A percentile compares a stretch with the other conserved stretches of the same genome.
Evolutionary conservation across 2,888 invertebrate species (phyloP).

Genomic region (Luffia ferchaultella): DNA sequence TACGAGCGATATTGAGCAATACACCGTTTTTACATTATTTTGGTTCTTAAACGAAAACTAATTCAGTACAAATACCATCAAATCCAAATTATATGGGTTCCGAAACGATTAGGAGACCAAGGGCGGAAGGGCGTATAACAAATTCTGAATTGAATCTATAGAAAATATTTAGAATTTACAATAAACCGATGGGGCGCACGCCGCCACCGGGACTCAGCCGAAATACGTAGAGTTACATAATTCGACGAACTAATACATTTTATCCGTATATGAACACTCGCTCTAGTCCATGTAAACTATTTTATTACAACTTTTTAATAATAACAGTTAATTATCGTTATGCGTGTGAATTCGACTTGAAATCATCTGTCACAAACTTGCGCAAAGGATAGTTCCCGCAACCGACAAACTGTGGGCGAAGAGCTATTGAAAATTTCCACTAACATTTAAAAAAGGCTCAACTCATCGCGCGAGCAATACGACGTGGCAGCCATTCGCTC

Average conservation of each 20-base stretch:
- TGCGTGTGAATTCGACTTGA: background rate
- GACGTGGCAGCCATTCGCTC: too few relatives aligned
- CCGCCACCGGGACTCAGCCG: background rate
- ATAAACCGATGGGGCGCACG: background rate
- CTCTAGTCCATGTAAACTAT: background rate
- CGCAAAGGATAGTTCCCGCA: background rate
- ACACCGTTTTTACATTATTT: background rate
- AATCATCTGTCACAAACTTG: background rate
- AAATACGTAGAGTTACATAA: background rate
- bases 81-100: background rate
- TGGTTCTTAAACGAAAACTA: background rate
- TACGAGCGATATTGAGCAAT: background rate
- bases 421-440: too few relatives aligned
- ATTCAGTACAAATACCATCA: background rate
- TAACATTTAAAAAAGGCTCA: too few relatives aligned
- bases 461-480: too few relatives aligned
- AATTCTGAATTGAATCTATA: background rate
- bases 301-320: background rate
- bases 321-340: background rate
- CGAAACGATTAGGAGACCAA: background rate
- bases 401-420: too few relatives aligned
- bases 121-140: background rate
- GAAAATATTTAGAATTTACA: background rate
- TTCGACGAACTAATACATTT: background rate
- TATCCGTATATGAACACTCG: background rate